Percentiles rank a stretch among this genome's conserved stretches.
Evolutionary conservation across 2,113 vertebrate species (phyloP).

Genomic region (Hemibates koningsi): DNA sequence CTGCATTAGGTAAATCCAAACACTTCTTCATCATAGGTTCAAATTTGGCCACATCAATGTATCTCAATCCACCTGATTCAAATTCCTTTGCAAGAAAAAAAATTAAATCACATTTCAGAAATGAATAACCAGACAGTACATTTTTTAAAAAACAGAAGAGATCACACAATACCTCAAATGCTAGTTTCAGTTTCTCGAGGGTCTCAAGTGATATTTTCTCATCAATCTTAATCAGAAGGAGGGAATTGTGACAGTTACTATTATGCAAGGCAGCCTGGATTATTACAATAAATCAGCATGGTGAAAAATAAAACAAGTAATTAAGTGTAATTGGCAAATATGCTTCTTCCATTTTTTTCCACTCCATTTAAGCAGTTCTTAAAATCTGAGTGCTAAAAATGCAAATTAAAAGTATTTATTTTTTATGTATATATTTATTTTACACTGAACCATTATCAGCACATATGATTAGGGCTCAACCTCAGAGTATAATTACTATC

Average conservation of each 20-base stretch:
- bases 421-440: neutral
- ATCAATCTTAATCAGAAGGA: constrained; percentile 50
- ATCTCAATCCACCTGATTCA: constrained; percentile 52
- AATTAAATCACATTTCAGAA: neutral
- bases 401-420: neutral
- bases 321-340: neutral
- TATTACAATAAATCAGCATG: neutral
- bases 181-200: constrained; percentile 62
- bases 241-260: neutral
- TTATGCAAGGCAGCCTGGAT: neutral
- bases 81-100: constrained; percentile 49
- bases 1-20: constrained; percentile 49
- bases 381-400: constrained; percentile 35
- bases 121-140: neutral
- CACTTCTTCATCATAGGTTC: constrained; percentile 64
- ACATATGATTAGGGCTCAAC: neutral
- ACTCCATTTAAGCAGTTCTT: constrained; percentile 17
- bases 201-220: constrained; percentile 65
- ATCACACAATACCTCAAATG: constrained; percentile 68
- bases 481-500: neutral
- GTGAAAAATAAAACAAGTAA: neutral
- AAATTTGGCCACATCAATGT: constrained; percentile 63
- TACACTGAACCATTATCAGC: neutral
- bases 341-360: neutral
- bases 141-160: neutral